Base-by-base conservation (phyloP, 2,888 invertebrate genomes). In the Folsomia candida region DNA sequence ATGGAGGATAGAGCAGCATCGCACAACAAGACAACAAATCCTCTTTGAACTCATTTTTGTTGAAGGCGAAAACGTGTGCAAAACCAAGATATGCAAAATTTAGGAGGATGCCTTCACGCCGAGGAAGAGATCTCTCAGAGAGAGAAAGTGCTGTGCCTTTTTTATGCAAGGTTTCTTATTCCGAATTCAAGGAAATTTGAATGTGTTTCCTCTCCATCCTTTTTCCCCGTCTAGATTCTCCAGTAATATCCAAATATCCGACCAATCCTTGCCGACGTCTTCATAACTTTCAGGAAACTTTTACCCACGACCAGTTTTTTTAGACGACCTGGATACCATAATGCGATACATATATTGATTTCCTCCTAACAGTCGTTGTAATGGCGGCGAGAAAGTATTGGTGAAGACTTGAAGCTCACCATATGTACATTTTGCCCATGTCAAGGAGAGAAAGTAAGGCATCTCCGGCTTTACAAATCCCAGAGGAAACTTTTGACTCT, bases 71-170 rank as follows among this genome's bases (percentile, higher is more conserved):
- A 26, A 25, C 18, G 62, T 29, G 62, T 62, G 62, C 29, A 20
- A 62, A 28, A 62, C 18, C 27, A 29, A 62, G 62, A 62, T 62
- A 62, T 62, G 62, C 62, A 62, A 20, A 62, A 62, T 29, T 62
- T 29, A 20, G 22, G 37, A 37, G 4, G 37, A 37, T 37, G 37
- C 37, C 37, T 14, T n/a, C n/a, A n/a, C n/a, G n/a, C n/a, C n/a
- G n/a, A n/a, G n/a, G n/a, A n/a, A n/a, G n/a, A n/a, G n/a, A n/a
- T n/a, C n/a, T n/a, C n/a, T n/a, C n/a, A n/a, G n/a, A n/a, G n/a
- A n/a, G n/a, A n/a, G n/a, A n/a, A n/a, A n/a, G n/a, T 37, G 37
- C 37, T 14, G 4, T 37, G 37, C 37, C 37, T 14, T 37, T 37
- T 37, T 37, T 37, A 37, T 37, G 37, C 6, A 37, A 37, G 14